Evolutionary conservation across 2,113 vertebrate species (phyloP), one percentile per base, ranked within the genome.

Genomic region (Nothoprocta pentlandii): DNA sequence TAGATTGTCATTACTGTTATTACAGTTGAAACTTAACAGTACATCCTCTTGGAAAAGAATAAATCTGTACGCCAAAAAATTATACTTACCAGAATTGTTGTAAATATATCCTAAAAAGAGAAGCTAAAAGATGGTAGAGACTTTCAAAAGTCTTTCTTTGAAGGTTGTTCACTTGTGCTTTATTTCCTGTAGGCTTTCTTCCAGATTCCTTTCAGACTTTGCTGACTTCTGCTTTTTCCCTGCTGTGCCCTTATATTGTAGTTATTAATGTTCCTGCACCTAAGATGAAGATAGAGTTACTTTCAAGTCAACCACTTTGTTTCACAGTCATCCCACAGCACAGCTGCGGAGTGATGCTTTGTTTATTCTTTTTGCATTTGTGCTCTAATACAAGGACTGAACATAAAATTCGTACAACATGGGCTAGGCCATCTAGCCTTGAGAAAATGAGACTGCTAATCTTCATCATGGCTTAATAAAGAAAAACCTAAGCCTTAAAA

Each of bases 41-140:
- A 32, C 66, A 10, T 84, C 53, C 32, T 94, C 70, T 94, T 36
- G 64, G 56, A 41, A 83, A 70, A 83, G n/a, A 74, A 28, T 67
- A 77, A 91, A 73, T 85, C 46, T 86, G 47, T 85, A 14, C 90
- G 59, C 80, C 64, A 70, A 22, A 83, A 85, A 30, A 69, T 23
- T 39, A 42, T 46, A 90, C 77, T 83, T 83, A 86, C 73, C 64
- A 92, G 30, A 77, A 83, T 80, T 84, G 86, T 22, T 90, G 54
- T 36, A 78, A 74, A 68, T 77, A 51, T 39, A 63, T 80, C 56
- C 49, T 44, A 82, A 87, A 62, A 46, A 80, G 64, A 30, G 82
- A 59, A 94, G 30, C 51, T 92, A 73, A 87, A 91, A 90, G 75
- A 51, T 68, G 62, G 61, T 92, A 85, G 71, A 94, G 53, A 75